These are phyloP conservation scores for Ostrea edulis DNA, from an alignment of 1,140 invertebrate species.

Conservation along the genomic window DNA sequence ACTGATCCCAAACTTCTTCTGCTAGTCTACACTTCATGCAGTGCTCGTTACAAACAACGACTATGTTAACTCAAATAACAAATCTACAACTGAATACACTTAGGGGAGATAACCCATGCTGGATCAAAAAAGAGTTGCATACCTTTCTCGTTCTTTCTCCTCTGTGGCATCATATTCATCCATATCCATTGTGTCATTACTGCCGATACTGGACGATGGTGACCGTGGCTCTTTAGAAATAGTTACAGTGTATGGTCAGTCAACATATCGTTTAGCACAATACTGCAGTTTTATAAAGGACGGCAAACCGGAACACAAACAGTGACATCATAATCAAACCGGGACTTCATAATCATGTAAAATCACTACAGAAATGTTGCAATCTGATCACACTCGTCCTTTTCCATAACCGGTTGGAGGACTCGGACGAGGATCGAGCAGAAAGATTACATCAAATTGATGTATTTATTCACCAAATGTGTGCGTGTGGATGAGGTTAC, in stretches of 20 bases:
- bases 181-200: slow-evolving; percentile 43
- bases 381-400: too few relatives aligned
- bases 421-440: too few relatives aligned
- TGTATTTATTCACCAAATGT: too few relatives aligned
- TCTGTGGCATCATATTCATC: slow-evolving; percentile 33
- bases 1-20: too few relatives aligned
- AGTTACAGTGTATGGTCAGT: too few relatives aligned
- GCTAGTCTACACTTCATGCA: background rate
- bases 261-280: background rate
- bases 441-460: too few relatives aligned
- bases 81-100: background rate
- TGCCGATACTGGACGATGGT: slow-evolving; percentile 46
- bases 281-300: background rate
- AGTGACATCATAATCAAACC: too few relatives aligned
- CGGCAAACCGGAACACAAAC: too few relatives aligned
- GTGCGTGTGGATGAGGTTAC: too few relatives aligned
- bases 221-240: slow-evolving; percentile 14
- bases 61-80: background rate
- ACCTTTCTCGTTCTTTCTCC: slow-evolving; percentile 40
- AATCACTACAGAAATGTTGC: too few relatives aligned
- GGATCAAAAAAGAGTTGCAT: background rate
- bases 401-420: too few relatives aligned
- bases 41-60: background rate
- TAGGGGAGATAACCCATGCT: background rate
- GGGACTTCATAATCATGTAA: too few relatives aligned